Evolutionary conservation across 1,140 invertebrate genomes (phyloP).

Genomic region (Brachionus rotundiformis): DNA sequence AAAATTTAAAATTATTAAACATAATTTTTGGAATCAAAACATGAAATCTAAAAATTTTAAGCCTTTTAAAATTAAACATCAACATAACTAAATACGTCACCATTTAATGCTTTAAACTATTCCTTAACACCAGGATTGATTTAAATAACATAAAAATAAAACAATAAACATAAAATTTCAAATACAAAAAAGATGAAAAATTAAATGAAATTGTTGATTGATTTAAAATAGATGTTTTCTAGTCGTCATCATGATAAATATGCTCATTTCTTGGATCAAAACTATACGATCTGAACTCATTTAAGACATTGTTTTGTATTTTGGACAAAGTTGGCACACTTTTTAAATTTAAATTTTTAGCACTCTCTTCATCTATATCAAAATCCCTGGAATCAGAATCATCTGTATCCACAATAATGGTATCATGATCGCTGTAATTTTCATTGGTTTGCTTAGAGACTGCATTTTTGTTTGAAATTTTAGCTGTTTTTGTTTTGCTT

Average conservation of each 20-base stretch:
- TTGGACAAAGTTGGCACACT: background rate
- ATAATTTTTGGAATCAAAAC: background rate
- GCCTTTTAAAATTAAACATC: background rate
- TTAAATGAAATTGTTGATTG: background rate
- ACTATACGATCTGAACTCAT: background rate
- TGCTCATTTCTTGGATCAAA: constrained; percentile 30
- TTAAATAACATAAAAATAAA: constrained; percentile 1
- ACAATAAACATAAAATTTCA: background rate
- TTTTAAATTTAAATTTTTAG: background rate
- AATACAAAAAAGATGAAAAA: background rate
- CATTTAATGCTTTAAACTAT: background rate
- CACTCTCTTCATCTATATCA: constrained; percentile 2
- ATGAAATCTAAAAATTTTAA: background rate
- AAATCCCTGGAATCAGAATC: constrained; percentile 44
- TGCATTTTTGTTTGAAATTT: background rate
- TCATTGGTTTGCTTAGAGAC: background rate
- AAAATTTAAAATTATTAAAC: constrained; percentile 16
- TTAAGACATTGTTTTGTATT: background rate
- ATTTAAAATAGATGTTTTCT: background rate
- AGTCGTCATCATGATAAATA: constrained; percentile 35
- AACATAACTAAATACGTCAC: background rate
- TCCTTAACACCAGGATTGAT: background rate
- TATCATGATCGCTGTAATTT: constrained; percentile 3
- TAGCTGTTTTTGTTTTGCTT: background rate
- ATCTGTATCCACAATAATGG: constrained; percentile 23